Conservation (phyloP, 53 echinoderm and acorn worm species). For the Arbacia lixula region DNA sequence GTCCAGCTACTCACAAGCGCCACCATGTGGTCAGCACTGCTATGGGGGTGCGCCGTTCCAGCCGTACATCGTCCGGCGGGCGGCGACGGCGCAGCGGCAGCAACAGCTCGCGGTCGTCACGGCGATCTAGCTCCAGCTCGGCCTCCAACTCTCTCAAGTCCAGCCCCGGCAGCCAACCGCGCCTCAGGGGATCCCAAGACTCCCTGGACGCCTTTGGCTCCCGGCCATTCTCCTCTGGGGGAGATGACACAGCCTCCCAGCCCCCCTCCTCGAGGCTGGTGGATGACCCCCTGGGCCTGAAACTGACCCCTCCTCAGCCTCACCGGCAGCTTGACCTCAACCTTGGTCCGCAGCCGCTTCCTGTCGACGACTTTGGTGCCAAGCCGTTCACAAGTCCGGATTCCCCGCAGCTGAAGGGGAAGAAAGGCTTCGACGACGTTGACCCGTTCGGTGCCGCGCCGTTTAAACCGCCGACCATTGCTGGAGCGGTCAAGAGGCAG, state of each 20-base stretch:
- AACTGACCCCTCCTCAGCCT: slow-evolving; percentile 40
- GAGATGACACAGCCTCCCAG: slow-evolving; percentile 41
- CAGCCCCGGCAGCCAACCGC: slow-evolving; percentile 88
- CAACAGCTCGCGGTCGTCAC: slow-evolving; percentile 96
- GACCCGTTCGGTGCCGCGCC: slow-evolving; percentile 96
- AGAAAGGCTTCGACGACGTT: slow-evolving; percentile 33
- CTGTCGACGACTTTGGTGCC: slow-evolving; percentile 41
- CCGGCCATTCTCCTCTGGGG: slow-evolving; percentile 69
- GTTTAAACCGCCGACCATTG: slow-evolving; percentile 70
- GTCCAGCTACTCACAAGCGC: slow-evolving; percentile 78
- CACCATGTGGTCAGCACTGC: slow-evolving; percentile 96
- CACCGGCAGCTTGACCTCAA: slow-evolving; percentile 31
- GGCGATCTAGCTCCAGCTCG: slow-evolving; percentile 90
- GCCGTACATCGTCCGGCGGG: slow-evolving; percentile 80
- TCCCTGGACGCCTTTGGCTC: slow-evolving; percentile 88
- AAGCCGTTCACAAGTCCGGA: slow-evolving; percentile 44
- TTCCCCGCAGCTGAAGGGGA: slow-evolving; percentile 7
- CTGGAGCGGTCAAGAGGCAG: slow-evolving; percentile 58
- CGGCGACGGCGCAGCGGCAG: slow-evolving; percentile 94
- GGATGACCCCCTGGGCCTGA: slow-evolving; percentile 20
- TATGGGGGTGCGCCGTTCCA: slow-evolving; percentile 80
- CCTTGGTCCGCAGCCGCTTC: slow-evolving; percentile 19
- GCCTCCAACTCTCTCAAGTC: slow-evolving; percentile 94
- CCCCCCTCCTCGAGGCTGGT: slow-evolving; percentile 1
- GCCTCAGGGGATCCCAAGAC: slow-evolving; percentile 86